These are phyloP conservation scores for Stegostoma tigrinum DNA, from an alignment of 2,113 vertebrate species.

Conservation along the genomic window DNA sequence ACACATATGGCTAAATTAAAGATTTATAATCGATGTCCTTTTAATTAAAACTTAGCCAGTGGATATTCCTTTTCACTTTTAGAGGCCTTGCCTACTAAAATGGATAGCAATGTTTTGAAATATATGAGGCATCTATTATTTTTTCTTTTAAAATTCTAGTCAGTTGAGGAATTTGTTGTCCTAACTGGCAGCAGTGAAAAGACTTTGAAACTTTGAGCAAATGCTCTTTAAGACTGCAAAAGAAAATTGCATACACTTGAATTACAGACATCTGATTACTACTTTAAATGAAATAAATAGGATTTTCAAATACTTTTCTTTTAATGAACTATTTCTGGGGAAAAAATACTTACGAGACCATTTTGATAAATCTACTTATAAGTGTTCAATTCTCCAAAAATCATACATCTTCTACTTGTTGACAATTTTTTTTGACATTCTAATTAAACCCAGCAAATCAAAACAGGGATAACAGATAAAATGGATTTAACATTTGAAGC, in stretches of 20 bases:
- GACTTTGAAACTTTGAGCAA: background rate
- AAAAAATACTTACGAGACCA: too few relatives aligned
- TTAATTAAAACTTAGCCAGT: constrained; percentile 19
- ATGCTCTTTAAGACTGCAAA: background rate
- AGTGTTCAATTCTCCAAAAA: background rate
- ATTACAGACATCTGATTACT: background rate
- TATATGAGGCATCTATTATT: background rate
- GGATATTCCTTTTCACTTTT: background rate
- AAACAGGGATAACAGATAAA: background rate
- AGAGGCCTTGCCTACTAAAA: background rate
- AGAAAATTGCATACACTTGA: too few relatives aligned
- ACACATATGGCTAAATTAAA: background rate
- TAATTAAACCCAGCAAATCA: background rate
- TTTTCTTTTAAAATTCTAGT: background rate
- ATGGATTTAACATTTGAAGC: background rate
- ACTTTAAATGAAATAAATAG: background rate
- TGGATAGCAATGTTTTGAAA: background rate
- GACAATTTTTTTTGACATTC: background rate
- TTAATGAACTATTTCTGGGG: background rate
- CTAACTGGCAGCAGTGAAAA: background rate
- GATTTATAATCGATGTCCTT: background rate
- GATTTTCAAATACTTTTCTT: background rate
- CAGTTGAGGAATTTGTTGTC: background rate
- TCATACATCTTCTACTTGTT: background rate
- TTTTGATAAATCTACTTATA: background rate